These are phyloP conservation scores for Fopius arisanus DNA, from an alignment of 1,140 invertebrate species.

Conservation along the genomic window DNA sequence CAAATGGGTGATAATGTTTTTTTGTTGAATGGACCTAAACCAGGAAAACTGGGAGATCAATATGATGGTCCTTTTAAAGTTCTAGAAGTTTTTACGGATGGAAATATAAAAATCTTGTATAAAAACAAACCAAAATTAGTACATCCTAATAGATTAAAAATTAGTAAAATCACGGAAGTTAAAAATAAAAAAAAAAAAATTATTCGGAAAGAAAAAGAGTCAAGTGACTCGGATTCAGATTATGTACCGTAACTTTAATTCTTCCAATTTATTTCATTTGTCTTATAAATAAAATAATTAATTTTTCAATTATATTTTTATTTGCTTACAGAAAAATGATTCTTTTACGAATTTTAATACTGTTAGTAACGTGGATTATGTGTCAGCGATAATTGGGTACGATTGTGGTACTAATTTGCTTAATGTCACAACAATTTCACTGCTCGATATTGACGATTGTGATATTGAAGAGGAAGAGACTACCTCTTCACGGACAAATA, in stretches of 20 bases:
- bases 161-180: background rate
- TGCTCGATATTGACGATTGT: too few relatives aligned
- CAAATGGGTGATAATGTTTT: too few relatives aligned
- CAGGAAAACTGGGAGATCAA: constrained; percentile 14
- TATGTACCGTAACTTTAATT: background rate
- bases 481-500: too few relatives aligned
- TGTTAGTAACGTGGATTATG: background rate
- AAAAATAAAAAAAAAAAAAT: too few relatives aligned
- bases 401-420: background rate
- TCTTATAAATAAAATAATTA: too few relatives aligned
- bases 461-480: too few relatives aligned
- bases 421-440: too few relatives aligned
- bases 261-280: too few relatives aligned
- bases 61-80: constrained; percentile 15
- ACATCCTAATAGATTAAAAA: constrained; percentile 9
- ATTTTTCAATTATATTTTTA: background rate
- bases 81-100: background rate
- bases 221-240: too few relatives aligned
- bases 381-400: background rate
- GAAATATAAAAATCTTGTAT: background rate
- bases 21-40: background rate
- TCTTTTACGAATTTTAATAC: background rate
- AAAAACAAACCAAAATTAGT: constrained; percentile 16
- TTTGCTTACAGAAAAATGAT: background rate
- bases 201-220: background rate